Percentiles rank a stretch among this genome's conserved stretches.
Evolutionary conservation across 2,797 vertebrate species (phyloP).

Genomic region (Tolypeutes matacus): DNA sequence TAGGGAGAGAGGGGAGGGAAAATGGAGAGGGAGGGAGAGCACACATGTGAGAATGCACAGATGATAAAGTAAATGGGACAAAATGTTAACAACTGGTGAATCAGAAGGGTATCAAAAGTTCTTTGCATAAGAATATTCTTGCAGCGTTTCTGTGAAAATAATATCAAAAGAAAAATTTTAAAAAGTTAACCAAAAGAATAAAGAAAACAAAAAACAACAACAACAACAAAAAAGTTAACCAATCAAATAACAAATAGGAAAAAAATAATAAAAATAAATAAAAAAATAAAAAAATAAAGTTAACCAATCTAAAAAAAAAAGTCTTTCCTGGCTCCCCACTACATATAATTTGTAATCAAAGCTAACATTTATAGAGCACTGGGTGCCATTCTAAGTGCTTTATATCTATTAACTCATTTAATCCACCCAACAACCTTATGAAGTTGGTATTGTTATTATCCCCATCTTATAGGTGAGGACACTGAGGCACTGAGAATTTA

Average conservation of each 20-base stretch:
- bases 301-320: neutral
- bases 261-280: no score
- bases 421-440: neutral
- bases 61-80: neutral
- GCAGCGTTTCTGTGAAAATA: constrained; percentile 1
- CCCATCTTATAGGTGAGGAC: neutral
- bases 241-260: no score
- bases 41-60: neutral
- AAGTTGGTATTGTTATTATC: neutral
- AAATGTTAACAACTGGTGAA: neutral
- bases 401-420: neutral
- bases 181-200: neutral
- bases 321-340: neutral
- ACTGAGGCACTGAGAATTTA: neutral
- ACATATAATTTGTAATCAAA: constrained; percentile 8
- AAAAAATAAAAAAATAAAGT: no score
- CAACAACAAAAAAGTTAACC: no score
- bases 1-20: neutral
- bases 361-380: neutral
- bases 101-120: neutral
- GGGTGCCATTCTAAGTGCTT: constrained; percentile 3
- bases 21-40: neutral
- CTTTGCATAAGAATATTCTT: neutral
- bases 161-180: neutral
- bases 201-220: no score